phyloP scores from a whole-genome alignment of 2,113 vertebrate species.

The Spermophilus dauricus region DNA sequence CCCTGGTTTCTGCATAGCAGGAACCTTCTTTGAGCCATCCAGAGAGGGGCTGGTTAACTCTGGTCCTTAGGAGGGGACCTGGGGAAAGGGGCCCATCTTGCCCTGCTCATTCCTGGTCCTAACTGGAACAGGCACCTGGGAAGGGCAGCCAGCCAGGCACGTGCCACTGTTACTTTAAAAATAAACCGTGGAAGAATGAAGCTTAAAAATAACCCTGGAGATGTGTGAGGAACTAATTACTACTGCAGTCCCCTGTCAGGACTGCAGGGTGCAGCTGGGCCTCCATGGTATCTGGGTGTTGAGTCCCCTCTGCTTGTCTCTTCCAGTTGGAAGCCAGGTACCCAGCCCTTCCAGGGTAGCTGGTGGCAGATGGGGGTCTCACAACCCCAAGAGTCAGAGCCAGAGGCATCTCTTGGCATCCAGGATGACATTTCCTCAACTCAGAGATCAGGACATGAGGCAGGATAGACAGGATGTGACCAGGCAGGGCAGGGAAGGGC shows the following conservation, averaged over 20 bases:
- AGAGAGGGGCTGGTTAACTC: neutral
- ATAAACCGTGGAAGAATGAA: slow-evolving; percentile 76
- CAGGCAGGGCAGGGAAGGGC: neutral
- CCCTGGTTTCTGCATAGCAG: neutral
- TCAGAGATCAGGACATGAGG: neutral
- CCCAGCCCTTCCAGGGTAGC: neutral
- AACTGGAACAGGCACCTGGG: slow-evolving; percentile 78
- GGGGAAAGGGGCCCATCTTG: neutral
- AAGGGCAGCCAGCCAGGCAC: slow-evolving; percentile 77
- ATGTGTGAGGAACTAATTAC: slow-evolving; percentile 77
- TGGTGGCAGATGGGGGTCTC: neutral
- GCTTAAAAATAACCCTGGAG: slow-evolving; percentile 81
- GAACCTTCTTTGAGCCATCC: neutral
- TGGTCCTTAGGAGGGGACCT: neutral
- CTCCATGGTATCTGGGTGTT: neutral
- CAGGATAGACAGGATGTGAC: neutral
- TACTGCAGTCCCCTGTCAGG: slow-evolving; percentile 57
- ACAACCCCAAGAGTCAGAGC: neutral
- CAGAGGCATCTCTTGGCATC: neutral
- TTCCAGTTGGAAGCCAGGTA: neutral
- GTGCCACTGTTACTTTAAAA: slow-evolving; percentile 79
- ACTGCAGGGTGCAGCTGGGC: neutral
- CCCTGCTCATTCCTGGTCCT: slow-evolving; percentile 47
- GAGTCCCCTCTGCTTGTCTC: neutral
- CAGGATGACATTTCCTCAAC: neutral